A percentile compares a stretch with the other conserved stretches of the same genome.
These are phyloP conservation scores for Platysteira castanea DNA, from an alignment of 2,113 vertebrate genomes.

Conservation along the genomic window DNA sequence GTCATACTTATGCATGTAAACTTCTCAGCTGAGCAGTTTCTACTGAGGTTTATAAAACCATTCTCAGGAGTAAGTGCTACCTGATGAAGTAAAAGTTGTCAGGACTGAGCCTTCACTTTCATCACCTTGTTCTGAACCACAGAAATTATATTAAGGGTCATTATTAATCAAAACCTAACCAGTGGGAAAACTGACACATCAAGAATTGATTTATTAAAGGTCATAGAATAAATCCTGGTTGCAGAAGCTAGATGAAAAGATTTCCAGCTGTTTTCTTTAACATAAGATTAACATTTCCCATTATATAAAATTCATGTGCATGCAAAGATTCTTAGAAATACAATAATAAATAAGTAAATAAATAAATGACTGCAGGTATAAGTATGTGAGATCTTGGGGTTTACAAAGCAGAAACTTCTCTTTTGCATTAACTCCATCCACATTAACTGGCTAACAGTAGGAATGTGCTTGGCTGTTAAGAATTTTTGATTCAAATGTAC, in stretches of 20 bases:
- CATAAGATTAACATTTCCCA: not conserved
- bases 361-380: not conserved
- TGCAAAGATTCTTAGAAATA: not conserved
- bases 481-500: not conserved
- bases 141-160: not conserved
- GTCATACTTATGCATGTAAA: not conserved
- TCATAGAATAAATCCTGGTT: not conserved
- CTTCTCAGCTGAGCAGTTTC: not conserved
- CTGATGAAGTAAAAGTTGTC: not conserved
- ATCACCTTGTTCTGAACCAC: not conserved
- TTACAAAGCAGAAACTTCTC: not conserved
- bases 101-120: not conserved
- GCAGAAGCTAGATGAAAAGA: not conserved
- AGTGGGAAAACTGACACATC: not conserved
- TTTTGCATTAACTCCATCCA: not conserved
- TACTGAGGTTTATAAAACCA: not conserved
- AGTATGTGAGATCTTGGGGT: not conserved
- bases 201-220: not conserved
- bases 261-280: not conserved
- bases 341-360: not conserved
- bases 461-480: not conserved
- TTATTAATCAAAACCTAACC: not conserved
- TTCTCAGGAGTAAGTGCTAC: not conserved
- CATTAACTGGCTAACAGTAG: not conserved
- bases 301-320: not conserved